A percentile compares a stretch with the other conserved stretches of the same genome.
These are phyloP conservation scores for Lasioglossum leucozonium DNA, from an alignment of 2,888 invertebrate species.

Conservation along the genomic window DNA sequence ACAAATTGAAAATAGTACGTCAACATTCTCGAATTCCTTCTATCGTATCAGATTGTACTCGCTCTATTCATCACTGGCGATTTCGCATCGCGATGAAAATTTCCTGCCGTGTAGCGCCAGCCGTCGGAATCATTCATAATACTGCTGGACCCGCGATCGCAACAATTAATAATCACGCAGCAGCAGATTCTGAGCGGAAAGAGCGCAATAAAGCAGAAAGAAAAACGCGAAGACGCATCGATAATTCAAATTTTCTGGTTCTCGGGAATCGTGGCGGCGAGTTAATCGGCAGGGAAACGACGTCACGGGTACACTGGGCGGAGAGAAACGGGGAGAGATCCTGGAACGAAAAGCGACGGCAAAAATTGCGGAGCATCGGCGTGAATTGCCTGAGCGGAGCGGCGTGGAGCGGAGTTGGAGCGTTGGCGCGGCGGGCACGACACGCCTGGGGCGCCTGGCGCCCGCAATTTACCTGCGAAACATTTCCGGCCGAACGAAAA, in stretches of 20 bases:
- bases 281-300: conserved; percentile 2
- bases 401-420: conserved; percentile 16
- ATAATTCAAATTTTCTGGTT: conserved; percentile 3
- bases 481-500: conserved; percentile 71
- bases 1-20: neutral
- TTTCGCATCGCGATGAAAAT: neutral
- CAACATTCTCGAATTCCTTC: neutral
- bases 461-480: conserved; percentile 72
- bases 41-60: neutral
- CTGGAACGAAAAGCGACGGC: conserved; percentile 42
- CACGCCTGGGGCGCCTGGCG: conserved; percentile 67
- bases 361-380: conserved; percentile 59
- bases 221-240: neutral
- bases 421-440: conserved; percentile 20
- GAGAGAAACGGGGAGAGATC: conserved; percentile 12
- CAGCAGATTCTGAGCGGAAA: neutral
- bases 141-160: neutral
- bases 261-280: neutral
- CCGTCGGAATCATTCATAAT: too few species aligned
- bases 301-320: neutral
- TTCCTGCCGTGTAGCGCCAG: neutral
- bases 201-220: neutral
- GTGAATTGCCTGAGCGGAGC: conserved; percentile 58
- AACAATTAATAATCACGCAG: neutral
- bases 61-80: neutral